These are phyloP conservation scores for Parnassius smintheus DNA, from an alignment of 2,888 invertebrate genomes.

Conservation along the genomic window DNA sequence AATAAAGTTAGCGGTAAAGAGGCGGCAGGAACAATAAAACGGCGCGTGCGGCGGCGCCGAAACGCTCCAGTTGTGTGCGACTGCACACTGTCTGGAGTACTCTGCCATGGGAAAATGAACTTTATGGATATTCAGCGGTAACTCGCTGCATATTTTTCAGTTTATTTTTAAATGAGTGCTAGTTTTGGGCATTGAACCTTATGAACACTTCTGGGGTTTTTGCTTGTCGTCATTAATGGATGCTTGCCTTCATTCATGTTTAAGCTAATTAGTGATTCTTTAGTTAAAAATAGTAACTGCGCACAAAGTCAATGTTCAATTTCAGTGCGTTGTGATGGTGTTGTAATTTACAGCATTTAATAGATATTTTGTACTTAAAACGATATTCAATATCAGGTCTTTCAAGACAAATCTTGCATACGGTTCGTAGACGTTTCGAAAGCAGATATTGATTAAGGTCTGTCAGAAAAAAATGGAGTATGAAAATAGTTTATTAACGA, in stretches of 20 bases:
- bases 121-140: constrained; percentile 12
- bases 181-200: constrained; percentile 14
- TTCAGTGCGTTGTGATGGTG: too few species aligned
- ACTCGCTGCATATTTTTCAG: constrained; percentile 9
- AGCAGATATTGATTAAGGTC: neutral
- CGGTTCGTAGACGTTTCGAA: neutral
- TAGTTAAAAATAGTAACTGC: too few species aligned
- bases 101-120: constrained; percentile 27
- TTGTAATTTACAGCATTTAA: too few species aligned
- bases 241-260: constrained; percentile 22
- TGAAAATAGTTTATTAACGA: constrained; percentile 1
- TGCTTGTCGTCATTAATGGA: constrained; percentile 18
- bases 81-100: constrained; percentile 41
- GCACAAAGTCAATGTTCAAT: too few species aligned
- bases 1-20: constrained; percentile 51
- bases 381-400: too few species aligned
- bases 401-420: too few species aligned
- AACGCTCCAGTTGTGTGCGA: constrained; percentile 64
- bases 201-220: constrained; percentile 19
- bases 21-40: constrained; percentile 47
- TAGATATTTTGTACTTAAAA: too few species aligned
- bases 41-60: constrained; percentile 67
- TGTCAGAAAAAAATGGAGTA: neutral
- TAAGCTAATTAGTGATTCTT: neutral
- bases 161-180: constrained; percentile 23